Evolutionary conservation across 2,888 invertebrate genomes (phyloP), one percentile per base, ranked within the genome.

Genomic region (Patella caerulea): DNA sequence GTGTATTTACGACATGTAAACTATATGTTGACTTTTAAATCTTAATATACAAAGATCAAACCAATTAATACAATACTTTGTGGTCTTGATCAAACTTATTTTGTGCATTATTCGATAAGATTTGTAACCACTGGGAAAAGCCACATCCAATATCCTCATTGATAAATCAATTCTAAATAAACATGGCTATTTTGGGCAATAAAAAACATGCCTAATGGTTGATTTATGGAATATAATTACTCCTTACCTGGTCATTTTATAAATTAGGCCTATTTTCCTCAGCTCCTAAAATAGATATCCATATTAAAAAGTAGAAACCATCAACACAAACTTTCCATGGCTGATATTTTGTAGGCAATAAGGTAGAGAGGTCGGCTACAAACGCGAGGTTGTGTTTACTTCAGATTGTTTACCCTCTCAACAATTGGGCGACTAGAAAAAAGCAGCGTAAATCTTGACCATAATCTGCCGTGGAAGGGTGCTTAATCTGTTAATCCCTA

Each of bases 371-470:
- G 19, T 19, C 59, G 59, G 59, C 59, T 19, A 59, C 59, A 59
- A 59, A 19, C 59, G n/a, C 17, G 59, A 59, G 59, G 59, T 7
- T 45, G 45, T 59, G 59, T 59, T 59, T 59, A 59, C 59, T 19
- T 19, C 17, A 59, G 19, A 19, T 17, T 59, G 59, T 59, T 59
- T 59, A 59, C 59, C 19, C 59, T 19, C 59, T 59, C 19, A 17
- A 59, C 59, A 59, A 59, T 59, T 59, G 59, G 59, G 59, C 59
- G 59, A 59, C 59, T 59, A 19, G 59, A 59, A 59, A 59, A 59
- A 45, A 59, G n/a, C 15, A 59, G 12, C 17, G 59, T 59, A 59
- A 59, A 59, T 59, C 59, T 59, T 59, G 59, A 59, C 59, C 59
- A 59, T 17, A 59, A 59, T 59, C 59, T 59, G 5, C 59, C 2